Evolutionary conservation across 2,113 vertebrate species (phyloP).

Genomic region (Puffinus mauretanicus): DNA sequence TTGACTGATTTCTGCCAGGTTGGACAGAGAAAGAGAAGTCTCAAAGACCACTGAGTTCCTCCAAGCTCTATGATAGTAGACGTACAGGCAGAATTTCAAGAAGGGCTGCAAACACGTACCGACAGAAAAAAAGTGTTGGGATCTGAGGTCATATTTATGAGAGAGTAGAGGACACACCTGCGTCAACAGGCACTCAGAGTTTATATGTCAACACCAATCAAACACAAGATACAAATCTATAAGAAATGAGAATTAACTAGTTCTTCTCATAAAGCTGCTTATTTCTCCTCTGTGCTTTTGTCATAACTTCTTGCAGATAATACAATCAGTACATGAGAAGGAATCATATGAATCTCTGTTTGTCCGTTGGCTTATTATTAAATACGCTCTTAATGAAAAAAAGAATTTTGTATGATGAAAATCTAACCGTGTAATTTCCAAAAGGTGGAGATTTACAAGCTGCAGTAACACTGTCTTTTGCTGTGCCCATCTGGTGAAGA

Average conservation of each 20-base stretch:
- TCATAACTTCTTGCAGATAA: not conserved
- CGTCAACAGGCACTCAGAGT: not conserved
- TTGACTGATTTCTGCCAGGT: not conserved
- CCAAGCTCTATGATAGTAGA: not conserved
- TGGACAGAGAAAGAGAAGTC: not conserved
- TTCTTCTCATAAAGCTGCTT: not conserved
- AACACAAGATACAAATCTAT: not conserved
- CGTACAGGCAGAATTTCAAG: not conserved
- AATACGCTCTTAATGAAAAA: not conserved
- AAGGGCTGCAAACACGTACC: not conserved
- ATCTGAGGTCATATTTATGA: not conserved
- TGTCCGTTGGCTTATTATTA: not conserved
- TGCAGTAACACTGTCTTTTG: not conserved
- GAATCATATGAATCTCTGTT: not conserved
- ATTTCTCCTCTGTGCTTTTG: not conserved
- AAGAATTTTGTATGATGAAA: not conserved
- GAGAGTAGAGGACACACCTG: not conserved
- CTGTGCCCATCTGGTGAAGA: not conserved
- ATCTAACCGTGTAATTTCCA: not conserved
- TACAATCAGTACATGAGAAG: not conserved
- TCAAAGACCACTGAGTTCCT: not conserved
- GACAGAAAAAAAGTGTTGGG: not conserved
- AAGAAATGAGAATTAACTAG: not conserved
- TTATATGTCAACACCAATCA: not conserved
- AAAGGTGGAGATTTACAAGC: not conserved